These are phyloP conservation scores for Tetrax tetrax DNA, from an alignment of 2,113 vertebrate genomes.

Conservation along the genomic window DNA sequence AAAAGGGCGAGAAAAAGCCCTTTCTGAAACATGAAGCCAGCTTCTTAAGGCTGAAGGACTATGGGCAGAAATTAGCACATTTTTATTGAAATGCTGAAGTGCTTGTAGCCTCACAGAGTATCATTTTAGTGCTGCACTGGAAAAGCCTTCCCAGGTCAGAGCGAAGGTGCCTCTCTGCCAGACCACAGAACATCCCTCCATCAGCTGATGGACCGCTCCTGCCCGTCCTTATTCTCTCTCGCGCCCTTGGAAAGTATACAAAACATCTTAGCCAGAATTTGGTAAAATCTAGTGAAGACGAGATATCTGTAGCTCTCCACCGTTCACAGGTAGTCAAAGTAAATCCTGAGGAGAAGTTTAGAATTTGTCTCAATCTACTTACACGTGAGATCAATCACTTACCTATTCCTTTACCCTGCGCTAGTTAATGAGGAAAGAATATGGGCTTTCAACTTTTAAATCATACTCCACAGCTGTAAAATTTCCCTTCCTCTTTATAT, in stretches of 20 bases:
- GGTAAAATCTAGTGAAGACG: background rate
- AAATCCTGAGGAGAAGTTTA: background rate
- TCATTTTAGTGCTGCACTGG: background rate
- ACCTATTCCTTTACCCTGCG: background rate
- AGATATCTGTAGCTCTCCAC: background rate
- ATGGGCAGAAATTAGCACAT: background rate
- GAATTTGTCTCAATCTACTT: background rate
- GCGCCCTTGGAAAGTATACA: background rate
- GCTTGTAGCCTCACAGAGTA: background rate
- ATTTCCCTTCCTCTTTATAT: background rate
- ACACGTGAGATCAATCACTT: background rate
- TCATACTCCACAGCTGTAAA: background rate
- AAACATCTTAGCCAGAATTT: background rate
- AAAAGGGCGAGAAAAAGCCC: background rate
- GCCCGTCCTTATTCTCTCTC: background rate
- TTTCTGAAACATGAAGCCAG: conserved; percentile 22
- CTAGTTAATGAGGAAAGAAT: background rate
- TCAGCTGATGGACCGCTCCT: background rate
- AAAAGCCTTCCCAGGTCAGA: background rate
- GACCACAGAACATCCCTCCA: fast-evolving
- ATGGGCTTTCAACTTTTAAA: background rate
- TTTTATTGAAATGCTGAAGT: background rate
- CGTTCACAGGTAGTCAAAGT: background rate
- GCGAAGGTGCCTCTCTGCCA: background rate
- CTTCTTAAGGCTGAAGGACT: conserved; percentile 16